Percentiles rank a stretch among this genome's conserved stretches.
Evolutionary conservation across 2,888 invertebrate genomes (phyloP).

Genomic region (Coremacera marginata): DNA sequence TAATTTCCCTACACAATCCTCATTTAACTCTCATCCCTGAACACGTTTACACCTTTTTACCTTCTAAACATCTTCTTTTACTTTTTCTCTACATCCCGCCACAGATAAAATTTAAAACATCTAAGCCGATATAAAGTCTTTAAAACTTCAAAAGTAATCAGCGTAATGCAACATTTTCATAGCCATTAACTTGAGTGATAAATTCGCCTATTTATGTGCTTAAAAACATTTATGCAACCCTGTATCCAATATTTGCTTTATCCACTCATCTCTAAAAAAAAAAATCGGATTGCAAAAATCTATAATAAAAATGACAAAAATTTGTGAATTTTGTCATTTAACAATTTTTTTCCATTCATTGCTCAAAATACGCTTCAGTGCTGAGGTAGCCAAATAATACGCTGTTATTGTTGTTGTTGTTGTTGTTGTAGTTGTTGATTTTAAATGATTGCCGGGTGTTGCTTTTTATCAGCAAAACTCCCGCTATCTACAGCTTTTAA

Average conservation of each 20-base stretch:
- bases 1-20: too few species aligned
- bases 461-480: background rate
- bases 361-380: slow-evolving; percentile 31
- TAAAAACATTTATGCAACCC: too few species aligned
- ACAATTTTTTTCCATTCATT: slow-evolving; percentile 27
- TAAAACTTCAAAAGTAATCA: slow-evolving; percentile 36
- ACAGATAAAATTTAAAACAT: background rate
- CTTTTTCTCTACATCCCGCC: too few species aligned
- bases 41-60: too few species aligned
- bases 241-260: too few species aligned
- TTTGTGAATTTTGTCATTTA: slow-evolving; percentile 29
- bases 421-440: slow-evolving; percentile 16
- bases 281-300: background rate
- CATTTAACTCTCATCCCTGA: too few species aligned
- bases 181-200: slow-evolving; percentile 35
- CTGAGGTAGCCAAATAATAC: slow-evolving; percentile 9
- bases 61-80: too few species aligned
- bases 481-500: background rate
- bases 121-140: background rate
- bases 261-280: too few species aligned
- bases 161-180: slow-evolving; percentile 36
- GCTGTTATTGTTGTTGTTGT: background rate
- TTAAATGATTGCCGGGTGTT: slow-evolving; percentile 15
- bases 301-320: slow-evolving; percentile 17
- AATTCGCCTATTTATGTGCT: background rate